Conservation (phyloP, 2,113 vertebrate species). For the Pogonocichla stellata region DNA sequence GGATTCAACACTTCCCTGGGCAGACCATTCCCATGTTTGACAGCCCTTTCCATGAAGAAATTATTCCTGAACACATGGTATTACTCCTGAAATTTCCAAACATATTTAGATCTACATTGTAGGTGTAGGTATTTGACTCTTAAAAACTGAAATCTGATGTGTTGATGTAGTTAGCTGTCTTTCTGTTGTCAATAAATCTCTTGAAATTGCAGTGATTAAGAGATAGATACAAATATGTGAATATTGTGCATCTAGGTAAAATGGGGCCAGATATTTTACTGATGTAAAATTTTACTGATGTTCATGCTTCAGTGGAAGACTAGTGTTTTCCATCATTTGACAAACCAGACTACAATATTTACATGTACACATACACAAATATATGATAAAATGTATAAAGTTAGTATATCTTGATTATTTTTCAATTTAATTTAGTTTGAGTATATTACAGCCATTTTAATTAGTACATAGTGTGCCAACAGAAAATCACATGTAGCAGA, state of each 20-base stretch:
- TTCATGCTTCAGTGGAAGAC: neutral
- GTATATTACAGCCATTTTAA: constrained; percentile 29
- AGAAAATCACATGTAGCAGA: neutral
- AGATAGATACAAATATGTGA: neutral
- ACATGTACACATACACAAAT: neutral
- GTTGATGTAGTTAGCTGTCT: neutral
- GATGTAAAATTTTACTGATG: neutral
- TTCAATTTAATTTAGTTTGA: neutral
- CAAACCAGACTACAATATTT: constrained; percentile 14
- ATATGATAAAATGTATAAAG: constrained; percentile 1
- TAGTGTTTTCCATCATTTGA: constrained; percentile 24
- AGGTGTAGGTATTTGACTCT: neutral
- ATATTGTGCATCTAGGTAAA: neutral
- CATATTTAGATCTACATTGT: neutral
- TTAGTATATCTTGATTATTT: constrained; percentile 10
- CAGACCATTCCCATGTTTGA: neutral
- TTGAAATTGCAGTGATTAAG: neutral
- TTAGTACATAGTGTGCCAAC: constrained; percentile 10
- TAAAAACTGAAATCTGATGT: neutral
- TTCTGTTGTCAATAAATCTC: neutral
- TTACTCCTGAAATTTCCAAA: neutral
- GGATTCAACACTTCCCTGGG: neutral
- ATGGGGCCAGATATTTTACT: neutral
- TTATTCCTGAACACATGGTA: neutral
- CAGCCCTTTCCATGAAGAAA: neutral